phyloP scores from a whole-genome alignment of 2,113 vertebrate genomes.

The Protobothrops mucrosquamatus region DNA sequence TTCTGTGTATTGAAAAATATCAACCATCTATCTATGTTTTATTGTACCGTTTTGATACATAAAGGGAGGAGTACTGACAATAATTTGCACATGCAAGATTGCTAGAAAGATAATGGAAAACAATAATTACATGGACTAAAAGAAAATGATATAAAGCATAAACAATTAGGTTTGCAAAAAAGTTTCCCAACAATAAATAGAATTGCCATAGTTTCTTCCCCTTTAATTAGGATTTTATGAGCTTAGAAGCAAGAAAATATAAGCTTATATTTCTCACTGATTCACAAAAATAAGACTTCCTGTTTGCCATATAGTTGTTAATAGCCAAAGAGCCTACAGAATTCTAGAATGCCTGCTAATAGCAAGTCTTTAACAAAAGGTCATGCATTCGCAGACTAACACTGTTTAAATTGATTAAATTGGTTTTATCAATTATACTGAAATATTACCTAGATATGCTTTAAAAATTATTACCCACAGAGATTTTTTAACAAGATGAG shows the following conservation, averaged over 20 bases:
- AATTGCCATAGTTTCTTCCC: not conserved
- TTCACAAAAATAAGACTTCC: not conserved
- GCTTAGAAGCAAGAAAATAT: not conserved
- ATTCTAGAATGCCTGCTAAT: not conserved
- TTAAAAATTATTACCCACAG: not conserved
- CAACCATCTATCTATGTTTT: not conserved
- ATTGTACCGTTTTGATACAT: not conserved
- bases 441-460: not conserved
- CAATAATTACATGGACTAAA: not conserved
- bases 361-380: not conserved
- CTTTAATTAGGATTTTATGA: not conserved
- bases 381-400: not conserved
- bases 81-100: not conserved
- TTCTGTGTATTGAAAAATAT: not conserved
- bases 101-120: not conserved
- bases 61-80: not conserved
- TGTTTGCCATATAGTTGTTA: not conserved
- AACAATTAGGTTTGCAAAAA: not conserved
- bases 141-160: not conserved
- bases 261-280: not conserved
- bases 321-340: not conserved
- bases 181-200: not conserved
- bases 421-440: not conserved
- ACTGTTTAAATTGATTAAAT: not conserved
- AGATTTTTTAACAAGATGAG: not conserved